A percentile compares a stretch with the other conserved stretches of the same genome.
phyloP scores from a whole-genome alignment of 2,888 invertebrate genomes.

The Heliconius aoede region DNA sequence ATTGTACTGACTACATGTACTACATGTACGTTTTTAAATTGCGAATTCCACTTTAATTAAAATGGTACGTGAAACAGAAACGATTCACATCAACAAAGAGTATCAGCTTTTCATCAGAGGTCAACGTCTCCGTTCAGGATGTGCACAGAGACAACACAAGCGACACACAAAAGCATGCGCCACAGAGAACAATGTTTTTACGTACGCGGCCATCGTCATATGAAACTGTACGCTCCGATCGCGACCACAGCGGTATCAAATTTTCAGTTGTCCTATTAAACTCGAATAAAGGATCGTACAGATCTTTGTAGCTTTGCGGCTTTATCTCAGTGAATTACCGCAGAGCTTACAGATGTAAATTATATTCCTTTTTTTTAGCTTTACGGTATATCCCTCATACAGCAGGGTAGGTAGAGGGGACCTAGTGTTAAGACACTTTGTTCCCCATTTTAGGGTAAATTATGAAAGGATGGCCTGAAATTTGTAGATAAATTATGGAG shows the following conservation, averaged over 20 bases:
- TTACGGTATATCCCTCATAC: no score
- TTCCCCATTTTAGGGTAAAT: no score
- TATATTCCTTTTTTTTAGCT: no score
- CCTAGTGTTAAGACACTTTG: no score
- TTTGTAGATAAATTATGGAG: background rate
- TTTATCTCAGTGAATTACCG: background rate
- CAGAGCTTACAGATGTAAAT: background rate
- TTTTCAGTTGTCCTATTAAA: constrained; percentile 40
- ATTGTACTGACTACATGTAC: background rate
- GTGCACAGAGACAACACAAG: constrained; percentile 76
- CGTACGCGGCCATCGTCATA: constrained; percentile 50
- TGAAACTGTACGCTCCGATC: constrained; percentile 40
- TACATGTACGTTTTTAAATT: constrained; percentile 14
- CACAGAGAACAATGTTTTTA: constrained; percentile 54
- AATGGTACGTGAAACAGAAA: constrained; percentile 31
- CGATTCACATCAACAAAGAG: constrained; percentile 49
- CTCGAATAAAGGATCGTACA: constrained; percentile 12
- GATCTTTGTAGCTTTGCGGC: constrained; percentile 20
- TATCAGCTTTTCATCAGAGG: constrained; percentile 69
- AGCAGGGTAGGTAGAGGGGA: no score
- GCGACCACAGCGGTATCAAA: constrained; percentile 42
- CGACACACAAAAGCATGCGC: constrained; percentile 66
- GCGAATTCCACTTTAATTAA: constrained; percentile 28
- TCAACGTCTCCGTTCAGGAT: constrained; percentile 76
- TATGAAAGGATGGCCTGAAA: no score